Percentiles rank a stretch among this genome's conserved stretches.
phyloP scores from a whole-genome alignment of 92 coral and sea anemone species.

The Epizoanthus illoricatus region DNA sequence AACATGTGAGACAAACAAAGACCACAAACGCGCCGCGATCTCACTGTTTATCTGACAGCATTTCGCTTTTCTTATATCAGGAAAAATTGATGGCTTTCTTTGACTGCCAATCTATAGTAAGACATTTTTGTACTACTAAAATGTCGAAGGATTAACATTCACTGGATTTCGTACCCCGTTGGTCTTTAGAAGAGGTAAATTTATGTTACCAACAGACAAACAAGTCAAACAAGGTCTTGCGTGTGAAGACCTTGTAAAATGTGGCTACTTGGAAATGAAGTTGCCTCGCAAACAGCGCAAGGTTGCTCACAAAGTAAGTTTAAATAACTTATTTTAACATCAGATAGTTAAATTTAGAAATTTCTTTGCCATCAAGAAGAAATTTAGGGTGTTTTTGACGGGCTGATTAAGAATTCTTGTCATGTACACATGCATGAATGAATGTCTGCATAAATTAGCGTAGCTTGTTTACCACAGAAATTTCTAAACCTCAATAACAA shows the following conservation, averaged over 20 bases:
- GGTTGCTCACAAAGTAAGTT: conserved; percentile 82
- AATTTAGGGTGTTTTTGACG: conserved; percentile 30
- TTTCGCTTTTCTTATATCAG: neutral
- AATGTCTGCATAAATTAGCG: conserved; percentile 36
- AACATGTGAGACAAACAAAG: conserved; percentile 44
- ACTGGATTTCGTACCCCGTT: neutral
- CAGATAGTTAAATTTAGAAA: conserved; percentile 3
- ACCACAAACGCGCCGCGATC: neutral
- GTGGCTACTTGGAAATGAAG: conserved; percentile 94
- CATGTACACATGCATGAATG: conserved; percentile 48
- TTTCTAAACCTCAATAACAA: conserved; percentile 27
- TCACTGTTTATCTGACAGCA: neutral
- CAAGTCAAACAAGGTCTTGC: conserved; percentile 20
- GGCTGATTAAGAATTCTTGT: conserved; percentile 41
- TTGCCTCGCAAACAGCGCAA: conserved; percentile 95
- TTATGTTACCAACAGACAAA: conserved; percentile 34
- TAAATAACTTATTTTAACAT: neutral
- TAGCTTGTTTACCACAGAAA: conserved; percentile 35
- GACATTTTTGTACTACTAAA: neutral
- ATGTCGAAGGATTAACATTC: neutral
- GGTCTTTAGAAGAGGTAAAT: conserved; percentile 17
- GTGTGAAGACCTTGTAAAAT: conserved; percentile 89
- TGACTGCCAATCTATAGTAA: neutral
- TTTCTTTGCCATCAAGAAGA: conserved; percentile 5
- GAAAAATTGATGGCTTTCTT: neutral